These are phyloP conservation scores for Crocidura indochinensis DNA, from an alignment of 2,797 vertebrate species.

Conservation along the genomic window DNA sequence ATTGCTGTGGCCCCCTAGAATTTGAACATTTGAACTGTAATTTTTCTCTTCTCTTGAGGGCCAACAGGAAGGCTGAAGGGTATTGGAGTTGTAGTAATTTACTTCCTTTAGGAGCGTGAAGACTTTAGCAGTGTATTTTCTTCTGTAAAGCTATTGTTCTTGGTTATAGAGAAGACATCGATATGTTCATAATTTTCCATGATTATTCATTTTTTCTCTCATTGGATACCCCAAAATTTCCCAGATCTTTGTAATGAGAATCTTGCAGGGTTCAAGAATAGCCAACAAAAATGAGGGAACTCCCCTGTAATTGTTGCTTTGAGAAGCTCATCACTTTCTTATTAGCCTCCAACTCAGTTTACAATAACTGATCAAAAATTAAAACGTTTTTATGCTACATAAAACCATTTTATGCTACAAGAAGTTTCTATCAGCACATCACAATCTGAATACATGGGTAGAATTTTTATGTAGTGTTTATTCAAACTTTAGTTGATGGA, in stretches of 20 bases:
- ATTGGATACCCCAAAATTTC: constrained; percentile 1
- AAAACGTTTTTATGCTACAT: not conserved
- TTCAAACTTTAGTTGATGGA: not conserved
- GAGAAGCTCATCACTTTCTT: constrained; percentile 1
- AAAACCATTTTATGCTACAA: not conserved
- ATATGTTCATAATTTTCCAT: not conserved
- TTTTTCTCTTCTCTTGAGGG: not conserved
- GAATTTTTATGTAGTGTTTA: not conserved
- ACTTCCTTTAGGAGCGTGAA: not conserved
- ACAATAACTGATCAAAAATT: not conserved
- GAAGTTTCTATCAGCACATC: not conserved
- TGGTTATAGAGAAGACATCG: not conserved
- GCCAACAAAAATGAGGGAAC: not conserved
- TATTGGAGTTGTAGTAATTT: not conserved
- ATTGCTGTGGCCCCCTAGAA: not conserved
- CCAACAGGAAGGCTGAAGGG: not conserved
- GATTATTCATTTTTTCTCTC: not conserved
- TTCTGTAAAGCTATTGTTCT: not conserved
- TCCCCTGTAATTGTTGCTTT: not conserved
- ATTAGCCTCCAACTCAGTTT: not conserved
- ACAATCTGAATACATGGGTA: not conserved
- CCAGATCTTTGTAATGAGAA: not conserved
- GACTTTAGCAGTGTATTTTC: not conserved
- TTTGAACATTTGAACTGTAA: not conserved
- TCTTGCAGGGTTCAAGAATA: not conserved